phyloP scores from a whole-genome alignment of 2,797 vertebrate species.

The Poeciliopsis paucimaculata region DNA sequence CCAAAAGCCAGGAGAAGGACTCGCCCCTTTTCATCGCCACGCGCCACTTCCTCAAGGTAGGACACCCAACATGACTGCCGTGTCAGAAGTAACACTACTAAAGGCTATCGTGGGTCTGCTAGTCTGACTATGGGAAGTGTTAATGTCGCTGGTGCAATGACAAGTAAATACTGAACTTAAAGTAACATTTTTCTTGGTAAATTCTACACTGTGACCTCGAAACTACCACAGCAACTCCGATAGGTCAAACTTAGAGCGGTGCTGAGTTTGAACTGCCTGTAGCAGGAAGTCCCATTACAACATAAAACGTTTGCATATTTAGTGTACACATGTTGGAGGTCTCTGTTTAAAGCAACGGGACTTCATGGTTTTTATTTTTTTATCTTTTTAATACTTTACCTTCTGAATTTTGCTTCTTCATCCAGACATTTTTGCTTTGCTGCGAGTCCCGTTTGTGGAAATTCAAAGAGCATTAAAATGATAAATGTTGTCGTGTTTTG shows the following conservation, averaged over 20 bases:
- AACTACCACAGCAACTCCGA: not conserved
- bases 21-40: constrained; percentile 95
- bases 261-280: not conserved
- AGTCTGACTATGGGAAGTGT: not conserved
- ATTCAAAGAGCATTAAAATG: not conserved
- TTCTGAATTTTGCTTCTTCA: too few relatives aligned
- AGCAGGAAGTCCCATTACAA: not conserved
- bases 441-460: not conserved
- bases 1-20: constrained; percentile 96
- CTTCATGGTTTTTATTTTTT: not conserved
- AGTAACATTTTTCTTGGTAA: not conserved
- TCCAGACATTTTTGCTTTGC: not conserved
- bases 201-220: not conserved
- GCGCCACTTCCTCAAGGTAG: constrained; percentile 97
- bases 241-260: not conserved
- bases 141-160: not conserved
- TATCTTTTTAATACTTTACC: too few relatives aligned
- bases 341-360: too few relatives aligned
- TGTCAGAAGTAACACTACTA: not conserved
- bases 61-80: not conserved
- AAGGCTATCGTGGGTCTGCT: not conserved
- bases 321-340: not conserved
- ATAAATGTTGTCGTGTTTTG: not conserved
- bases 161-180: not conserved
- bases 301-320: not conserved